A percentile compares a stretch with the other conserved stretches of the same genome.
phyloP scores from a whole-genome alignment of 2,888 invertebrate genomes.

The Sipunculus nudus region DNA sequence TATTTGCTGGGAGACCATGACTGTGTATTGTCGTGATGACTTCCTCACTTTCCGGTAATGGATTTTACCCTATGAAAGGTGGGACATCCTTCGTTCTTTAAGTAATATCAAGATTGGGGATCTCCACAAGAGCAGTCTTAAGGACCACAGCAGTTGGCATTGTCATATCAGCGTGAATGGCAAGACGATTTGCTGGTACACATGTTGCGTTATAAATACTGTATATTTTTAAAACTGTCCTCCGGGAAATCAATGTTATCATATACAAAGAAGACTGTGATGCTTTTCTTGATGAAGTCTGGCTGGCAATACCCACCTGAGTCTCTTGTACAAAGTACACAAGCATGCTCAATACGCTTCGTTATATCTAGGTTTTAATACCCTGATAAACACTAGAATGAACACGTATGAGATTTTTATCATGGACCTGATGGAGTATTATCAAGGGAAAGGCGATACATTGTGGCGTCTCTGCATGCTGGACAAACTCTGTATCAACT shows the following conservation, averaged over 20 bases:
- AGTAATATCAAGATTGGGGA: too few species aligned
- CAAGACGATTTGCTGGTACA: not conserved
- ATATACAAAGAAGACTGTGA: conserved; percentile 31
- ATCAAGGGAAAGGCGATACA: conserved; percentile 6
- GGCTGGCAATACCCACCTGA: conserved; percentile 24
- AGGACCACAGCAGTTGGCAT: not conserved
- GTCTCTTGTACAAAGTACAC: conserved; percentile 11
- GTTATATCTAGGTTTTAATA: conserved; percentile 12
- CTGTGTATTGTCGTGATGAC: too few species aligned
- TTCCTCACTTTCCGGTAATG: too few species aligned
- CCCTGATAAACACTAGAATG: conserved; percentile 14
- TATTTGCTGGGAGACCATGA: too few species aligned
- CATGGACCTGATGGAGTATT: conserved; percentile 5
- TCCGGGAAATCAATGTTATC: conserved; percentile 29
- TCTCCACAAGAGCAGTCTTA: too few species aligned
- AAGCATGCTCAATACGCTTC: conserved; percentile 16
- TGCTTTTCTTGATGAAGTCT: conserved; percentile 25
- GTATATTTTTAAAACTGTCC: conserved; percentile 9
- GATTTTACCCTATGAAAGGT: too few species aligned
- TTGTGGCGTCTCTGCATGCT: conserved; percentile 14
- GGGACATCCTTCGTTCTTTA: too few species aligned
- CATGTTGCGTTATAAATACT: not conserved
- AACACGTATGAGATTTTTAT: conserved; percentile 9
- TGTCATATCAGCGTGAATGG: not conserved
- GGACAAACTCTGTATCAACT: conserved; percentile 14